Percentiles rank a stretch among this genome's conserved stretches.
Conservation (phyloP, 2,797 vertebrate genomes). For the Tarsius wallacei region DNA sequence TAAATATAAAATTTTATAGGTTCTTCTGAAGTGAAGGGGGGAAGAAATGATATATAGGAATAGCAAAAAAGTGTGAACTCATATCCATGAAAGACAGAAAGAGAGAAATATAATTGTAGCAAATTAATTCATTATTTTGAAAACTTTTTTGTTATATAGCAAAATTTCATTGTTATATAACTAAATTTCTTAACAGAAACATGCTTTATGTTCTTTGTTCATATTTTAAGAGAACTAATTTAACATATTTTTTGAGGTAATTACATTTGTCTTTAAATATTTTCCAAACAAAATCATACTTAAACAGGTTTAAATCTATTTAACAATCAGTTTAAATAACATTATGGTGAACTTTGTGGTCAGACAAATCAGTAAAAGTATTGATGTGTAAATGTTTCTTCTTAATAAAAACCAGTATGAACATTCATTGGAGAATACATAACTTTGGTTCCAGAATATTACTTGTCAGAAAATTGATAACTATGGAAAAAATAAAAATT, state of each 20-base stretch:
- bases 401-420: not conserved
- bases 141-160: not conserved
- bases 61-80: not conserved
- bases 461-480: not conserved
- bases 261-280: not conserved
- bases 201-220: not conserved
- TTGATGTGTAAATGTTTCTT: not conserved
- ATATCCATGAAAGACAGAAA: not conserved
- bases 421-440: not conserved
- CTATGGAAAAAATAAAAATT: not conserved
- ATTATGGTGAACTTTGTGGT: not conserved
- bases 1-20: not conserved
- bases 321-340: not conserved
- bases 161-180: not conserved
- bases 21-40: not conserved
- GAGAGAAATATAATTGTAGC: not conserved
- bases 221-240: not conserved
- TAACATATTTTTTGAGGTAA: not conserved
- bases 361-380: not conserved
- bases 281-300: not conserved
- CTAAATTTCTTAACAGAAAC: not conserved
- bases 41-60: not conserved
- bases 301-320: not conserved
- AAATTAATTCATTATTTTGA: not conserved
- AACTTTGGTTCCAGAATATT: not conserved